These are phyloP conservation scores for Odocoileus virginianus DNA, from an alignment of 2,113 vertebrate species.

Conservation along the genomic window DNA sequence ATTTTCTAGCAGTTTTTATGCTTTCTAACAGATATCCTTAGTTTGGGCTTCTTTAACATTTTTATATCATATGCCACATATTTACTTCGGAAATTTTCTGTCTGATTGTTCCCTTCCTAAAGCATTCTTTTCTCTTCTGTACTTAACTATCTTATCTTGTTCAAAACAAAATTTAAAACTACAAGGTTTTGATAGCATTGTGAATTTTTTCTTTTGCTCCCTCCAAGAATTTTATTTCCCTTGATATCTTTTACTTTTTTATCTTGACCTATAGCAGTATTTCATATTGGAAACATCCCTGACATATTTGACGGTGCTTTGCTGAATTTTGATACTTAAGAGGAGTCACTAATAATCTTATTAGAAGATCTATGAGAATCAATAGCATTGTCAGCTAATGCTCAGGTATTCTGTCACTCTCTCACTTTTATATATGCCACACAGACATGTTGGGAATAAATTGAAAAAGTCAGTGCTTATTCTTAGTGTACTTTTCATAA, in stretches of 20 bases:
- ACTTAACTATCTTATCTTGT: neutral
- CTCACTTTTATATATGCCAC: neutral
- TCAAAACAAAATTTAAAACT: neutral
- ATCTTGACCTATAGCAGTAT: neutral
- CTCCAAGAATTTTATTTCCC: neutral
- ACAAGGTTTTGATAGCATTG: neutral
- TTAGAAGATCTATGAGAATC: neutral
- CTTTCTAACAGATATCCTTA: neutral
- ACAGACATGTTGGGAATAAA: neutral
- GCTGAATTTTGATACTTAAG: neutral
- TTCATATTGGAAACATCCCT: neutral
- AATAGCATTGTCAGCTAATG: neutral
- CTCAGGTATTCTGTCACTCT: neutral
- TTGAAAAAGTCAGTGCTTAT: neutral
- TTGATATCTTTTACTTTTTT: neutral
- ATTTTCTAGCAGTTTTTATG: neutral
- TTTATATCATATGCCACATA: neutral
- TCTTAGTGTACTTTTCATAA: neutral
- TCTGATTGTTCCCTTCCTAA: neutral
- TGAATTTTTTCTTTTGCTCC: neutral
- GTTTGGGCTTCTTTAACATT: neutral
- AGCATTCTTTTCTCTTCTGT: neutral
- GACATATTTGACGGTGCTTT: neutral
- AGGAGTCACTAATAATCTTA: neutral
- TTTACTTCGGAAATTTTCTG: neutral